These are phyloP conservation scores for Borostomias antarcticus DNA, from an alignment of 2,797 vertebrate species.

Conservation along the genomic window DNA sequence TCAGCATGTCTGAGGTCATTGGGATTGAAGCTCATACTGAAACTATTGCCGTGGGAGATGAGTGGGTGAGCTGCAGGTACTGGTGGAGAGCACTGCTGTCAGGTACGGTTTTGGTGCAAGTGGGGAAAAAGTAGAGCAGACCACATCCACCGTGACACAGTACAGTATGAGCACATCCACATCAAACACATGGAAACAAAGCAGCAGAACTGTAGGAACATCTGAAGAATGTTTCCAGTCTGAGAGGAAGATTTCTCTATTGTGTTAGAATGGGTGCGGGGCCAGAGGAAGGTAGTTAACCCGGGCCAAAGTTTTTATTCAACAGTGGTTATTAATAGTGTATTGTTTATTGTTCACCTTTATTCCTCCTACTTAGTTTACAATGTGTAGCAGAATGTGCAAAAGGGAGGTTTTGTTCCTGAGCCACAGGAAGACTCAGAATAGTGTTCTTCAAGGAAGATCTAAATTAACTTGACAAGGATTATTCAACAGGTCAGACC, in stretches of 20 bases:
- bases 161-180: conserved; percentile 9
- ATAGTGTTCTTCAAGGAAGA: conserved; percentile 17
- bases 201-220: conserved; percentile 14
- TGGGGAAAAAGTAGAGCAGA: neutral
- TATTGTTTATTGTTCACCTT: conserved; percentile 78
- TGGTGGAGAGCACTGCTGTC: neutral
- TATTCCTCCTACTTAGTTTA: conserved; percentile 41
- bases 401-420: conserved; percentile 35
- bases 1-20: neutral
- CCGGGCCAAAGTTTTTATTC: conserved; percentile 45
- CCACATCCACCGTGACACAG: conserved; percentile 21
- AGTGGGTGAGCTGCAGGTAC: conserved; percentile 6
- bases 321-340: conserved; percentile 73
- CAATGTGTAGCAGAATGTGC: conserved; percentile 52
- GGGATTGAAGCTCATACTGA: neutral
- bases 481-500: conserved; percentile 28
- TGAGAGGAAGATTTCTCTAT: conserved; percentile 41
- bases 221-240: conserved; percentile 22
- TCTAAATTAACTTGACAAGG: conserved; percentile 55
- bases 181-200: conserved; percentile 22
- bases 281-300: conserved; percentile 50
- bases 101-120: neutral
- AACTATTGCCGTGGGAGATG: neutral
- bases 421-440: conserved; percentile 62
- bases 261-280: conserved; percentile 49